Evolutionary conservation across 2,113 vertebrate genomes (phyloP).

Genomic region (Neopipo cinnamomea): DNA sequence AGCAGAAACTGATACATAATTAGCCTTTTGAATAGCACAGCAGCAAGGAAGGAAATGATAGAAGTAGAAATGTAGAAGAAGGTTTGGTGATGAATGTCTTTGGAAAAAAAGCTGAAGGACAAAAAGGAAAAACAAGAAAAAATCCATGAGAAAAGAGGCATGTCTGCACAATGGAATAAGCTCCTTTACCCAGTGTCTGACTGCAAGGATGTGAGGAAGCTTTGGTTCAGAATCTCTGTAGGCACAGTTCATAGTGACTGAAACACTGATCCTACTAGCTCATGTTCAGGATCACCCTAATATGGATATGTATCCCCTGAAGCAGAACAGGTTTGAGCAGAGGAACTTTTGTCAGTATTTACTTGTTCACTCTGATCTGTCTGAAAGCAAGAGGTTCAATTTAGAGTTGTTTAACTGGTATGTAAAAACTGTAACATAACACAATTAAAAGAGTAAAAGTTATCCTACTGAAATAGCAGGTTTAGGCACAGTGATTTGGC

Average conservation of each 20-base stretch:
- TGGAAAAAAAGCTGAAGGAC: not conserved
- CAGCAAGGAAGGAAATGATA: not conserved
- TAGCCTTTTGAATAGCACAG: not conserved
- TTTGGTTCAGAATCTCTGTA: not conserved
- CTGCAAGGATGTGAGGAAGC: not conserved
- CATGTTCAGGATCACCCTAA: not conserved
- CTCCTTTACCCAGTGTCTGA: not conserved
- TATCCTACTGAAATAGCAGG: not conserved
- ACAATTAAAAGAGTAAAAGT: not conserved
- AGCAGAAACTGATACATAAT: not conserved
- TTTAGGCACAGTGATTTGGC: not conserved
- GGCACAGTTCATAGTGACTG: not conserved
- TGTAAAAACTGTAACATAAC: not conserved
- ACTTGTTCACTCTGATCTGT: not conserved
- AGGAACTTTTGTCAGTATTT: not conserved
- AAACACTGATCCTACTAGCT: not conserved
- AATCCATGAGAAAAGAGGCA: not conserved
- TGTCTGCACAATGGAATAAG: not conserved
- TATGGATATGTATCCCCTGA: fast-evolving
- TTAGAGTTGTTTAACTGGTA: not conserved
- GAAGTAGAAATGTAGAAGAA: not conserved
- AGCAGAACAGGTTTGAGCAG: not conserved
- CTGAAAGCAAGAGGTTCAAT: not conserved
- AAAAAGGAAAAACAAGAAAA: not conserved
- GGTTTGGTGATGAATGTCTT: not conserved